Base-by-base conservation (phyloP, 2,797 vertebrate genomes). In the Cygnus olor region DNA sequence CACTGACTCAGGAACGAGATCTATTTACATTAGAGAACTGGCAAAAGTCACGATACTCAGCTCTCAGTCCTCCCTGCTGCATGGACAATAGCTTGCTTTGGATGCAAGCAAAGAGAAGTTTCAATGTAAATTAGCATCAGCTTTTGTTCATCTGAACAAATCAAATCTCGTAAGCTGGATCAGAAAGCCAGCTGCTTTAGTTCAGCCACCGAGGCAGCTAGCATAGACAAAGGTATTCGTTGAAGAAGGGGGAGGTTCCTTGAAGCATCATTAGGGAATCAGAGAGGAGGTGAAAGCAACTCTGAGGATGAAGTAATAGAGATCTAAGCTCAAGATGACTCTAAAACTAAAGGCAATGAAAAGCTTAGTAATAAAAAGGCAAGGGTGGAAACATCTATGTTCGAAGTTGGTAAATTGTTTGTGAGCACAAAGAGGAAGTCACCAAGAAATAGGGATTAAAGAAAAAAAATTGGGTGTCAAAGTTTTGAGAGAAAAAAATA, bases 131-230 rank as follows among this genome's bases (percentile, higher is more conserved):
- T 19, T 25, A 78, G 17, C 42, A 57, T 5, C 13, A 68, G 19
- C 1, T 70, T 73, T 49, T 61, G 49, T 64, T 71, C 57, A 53
- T 17, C 36, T 85, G 54, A 80, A 80, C 32, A 87, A 90, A 84
- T 3, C 4, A 24, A 1, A 1, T 19, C 18, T 27, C 56, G 18
- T 0, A 20, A 49, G 36, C 22, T 34, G 16, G 8, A 73, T 27
- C 22, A 71, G 57, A 44, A 1, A 1, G 40, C 19, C 65, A 87
- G 38, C 38, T 77, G 44, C 22, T 77, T 60, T 61, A 21, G 12
- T 14, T 32, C 42, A 32, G 49, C 22, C 69, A 66, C 42, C 0
- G 3, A 56, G 11, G 47, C n/a, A 85, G 44, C 18, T 10, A 10
- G 32, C 10, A 53, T 2, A 34, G 21, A 77, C 30, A 53, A 80